These are phyloP conservation scores for Ylistrum balloti DNA, from an alignment of 1,140 invertebrate genomes.

Conservation along the genomic window DNA sequence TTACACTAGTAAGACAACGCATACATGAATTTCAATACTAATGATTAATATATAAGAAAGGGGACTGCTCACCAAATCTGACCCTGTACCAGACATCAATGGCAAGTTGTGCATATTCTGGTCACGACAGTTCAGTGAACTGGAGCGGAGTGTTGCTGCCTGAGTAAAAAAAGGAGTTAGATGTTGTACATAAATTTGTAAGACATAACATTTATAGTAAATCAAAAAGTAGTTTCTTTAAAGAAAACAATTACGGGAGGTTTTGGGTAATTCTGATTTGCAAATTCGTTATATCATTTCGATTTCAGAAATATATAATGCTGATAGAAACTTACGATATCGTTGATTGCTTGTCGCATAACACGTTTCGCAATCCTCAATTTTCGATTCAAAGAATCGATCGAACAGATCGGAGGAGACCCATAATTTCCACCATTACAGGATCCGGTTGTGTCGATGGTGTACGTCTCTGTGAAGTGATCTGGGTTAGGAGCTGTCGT, in stretches of 20 bases:
- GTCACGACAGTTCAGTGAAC: neutral
- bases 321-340: neutral
- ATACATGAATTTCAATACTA: too few species aligned
- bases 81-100: neutral
- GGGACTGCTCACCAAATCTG: neutral
- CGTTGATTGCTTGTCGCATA: neutral
- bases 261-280: too few species aligned
- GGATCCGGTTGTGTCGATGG: neutral
- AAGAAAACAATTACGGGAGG: too few species aligned
- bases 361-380: neutral
- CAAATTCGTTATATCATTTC: too few species aligned
- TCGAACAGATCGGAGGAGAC: neutral
- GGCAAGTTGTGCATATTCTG: neutral
- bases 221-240: too few species aligned
- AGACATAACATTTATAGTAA: too few species aligned
- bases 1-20: too few species aligned
- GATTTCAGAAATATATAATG: neutral
- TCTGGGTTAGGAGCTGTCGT: neutral
- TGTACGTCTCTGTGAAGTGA: neutral
- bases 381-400: neutral
- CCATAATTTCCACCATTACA: neutral
- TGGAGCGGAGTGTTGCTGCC: neutral
- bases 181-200: neutral
- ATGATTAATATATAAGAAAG: too few species aligned
- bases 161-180: neutral